Evolutionary conservation across 2,113 vertebrate genomes (phyloP), one percentile per base, ranked within the genome.

Genomic region (Columba janthina): DNA sequence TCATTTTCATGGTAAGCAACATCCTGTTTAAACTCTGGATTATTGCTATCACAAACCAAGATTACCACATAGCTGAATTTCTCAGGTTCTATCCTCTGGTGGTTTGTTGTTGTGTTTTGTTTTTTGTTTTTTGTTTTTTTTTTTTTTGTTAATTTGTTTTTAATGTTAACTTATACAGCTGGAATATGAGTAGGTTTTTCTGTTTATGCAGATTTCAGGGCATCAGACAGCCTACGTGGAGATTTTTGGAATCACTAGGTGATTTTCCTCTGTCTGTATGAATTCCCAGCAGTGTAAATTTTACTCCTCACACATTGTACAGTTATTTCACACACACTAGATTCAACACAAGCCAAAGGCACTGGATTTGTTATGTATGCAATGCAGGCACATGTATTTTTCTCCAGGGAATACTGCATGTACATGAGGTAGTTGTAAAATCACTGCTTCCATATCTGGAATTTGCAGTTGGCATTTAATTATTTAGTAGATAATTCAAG

Each of bases 401-500:
- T 94, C 93, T 81, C 42, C 38, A 78, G 56, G 65, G 70, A 66
- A 71, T 81, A 73, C 34, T 51, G 56, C 6, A 51, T 78, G 28
- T 8, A 18, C 85, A 32, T 64, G 85, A 78, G 14, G 42, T 36
- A 73, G 24, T 51, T 58, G 22, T 18, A 81, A 13, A 71, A 42
- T 36, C 46, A 71, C 29, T 74, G 29, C 54, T 89, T 85, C 88
- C 40, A n/a, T 94, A 94, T 91, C 77, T 94, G 46, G 46, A 87
- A 89, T 91, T 85, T 94, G 70, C 80, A 94, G 53, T 44, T 84
- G 74, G 21, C 44, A 81, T 54, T 94, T 87, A 80, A 72, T 89
- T 94, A 92, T 84, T 87, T 65, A 75, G 62, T 44, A 61, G 50
- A 94, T 92, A 81, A 94, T 89, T 92, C 80, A 89, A 91, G 70